phyloP scores from a whole-genome alignment of 2,888 invertebrate species.

The Watsonalla binaria region DNA sequence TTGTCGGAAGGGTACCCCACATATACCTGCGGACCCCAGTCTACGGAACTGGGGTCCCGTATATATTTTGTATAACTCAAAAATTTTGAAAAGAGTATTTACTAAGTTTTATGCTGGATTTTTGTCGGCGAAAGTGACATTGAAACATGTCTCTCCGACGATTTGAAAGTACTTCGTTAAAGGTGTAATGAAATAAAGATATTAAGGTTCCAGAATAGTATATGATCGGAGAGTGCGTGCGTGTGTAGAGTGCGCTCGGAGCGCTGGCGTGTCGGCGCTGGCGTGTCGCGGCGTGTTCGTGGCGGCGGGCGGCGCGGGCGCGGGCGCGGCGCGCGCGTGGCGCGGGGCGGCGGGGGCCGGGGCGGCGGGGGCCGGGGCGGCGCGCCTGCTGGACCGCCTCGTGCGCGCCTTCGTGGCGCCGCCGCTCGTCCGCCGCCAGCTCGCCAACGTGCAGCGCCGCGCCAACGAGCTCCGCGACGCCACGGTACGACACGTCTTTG shows the following conservation, averaged over 20 bases:
- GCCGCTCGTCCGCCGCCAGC: conserved; percentile 19
- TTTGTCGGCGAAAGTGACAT: too few relatives aligned
- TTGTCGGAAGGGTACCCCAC: too few relatives aligned
- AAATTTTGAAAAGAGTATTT: too few relatives aligned
- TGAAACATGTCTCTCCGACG: too few relatives aligned
- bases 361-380: conserved; percentile 86
- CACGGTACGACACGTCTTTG: conserved; percentile 13
- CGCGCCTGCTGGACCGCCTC: conserved; percentile 35
- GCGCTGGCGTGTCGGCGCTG: conserved; percentile 80
- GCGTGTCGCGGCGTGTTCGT: conserved; percentile 82
- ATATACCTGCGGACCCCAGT: too few relatives aligned
- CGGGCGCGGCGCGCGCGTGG: conserved; percentile 85
- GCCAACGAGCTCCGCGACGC: conserved; percentile 22
- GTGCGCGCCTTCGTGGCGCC: conserved; percentile 76
- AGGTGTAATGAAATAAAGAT: too few relatives aligned
- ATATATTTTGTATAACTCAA: too few relatives aligned
- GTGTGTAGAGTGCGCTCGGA: conserved; percentile 10
- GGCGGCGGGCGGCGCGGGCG: conserved; percentile 72
- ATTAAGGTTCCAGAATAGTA: too few relatives aligned
- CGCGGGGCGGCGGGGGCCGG: conserved; percentile 86
- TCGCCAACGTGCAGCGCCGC: conserved; percentile 12
- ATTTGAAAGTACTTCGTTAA: too few relatives aligned
- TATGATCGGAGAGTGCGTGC: too few relatives aligned
- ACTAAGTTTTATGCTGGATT: too few relatives aligned
- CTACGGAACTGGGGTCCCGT: too few relatives aligned